These are phyloP conservation scores for Acleris holmiana DNA, from an alignment of 2,888 invertebrate genomes.

Conservation along the genomic window DNA sequence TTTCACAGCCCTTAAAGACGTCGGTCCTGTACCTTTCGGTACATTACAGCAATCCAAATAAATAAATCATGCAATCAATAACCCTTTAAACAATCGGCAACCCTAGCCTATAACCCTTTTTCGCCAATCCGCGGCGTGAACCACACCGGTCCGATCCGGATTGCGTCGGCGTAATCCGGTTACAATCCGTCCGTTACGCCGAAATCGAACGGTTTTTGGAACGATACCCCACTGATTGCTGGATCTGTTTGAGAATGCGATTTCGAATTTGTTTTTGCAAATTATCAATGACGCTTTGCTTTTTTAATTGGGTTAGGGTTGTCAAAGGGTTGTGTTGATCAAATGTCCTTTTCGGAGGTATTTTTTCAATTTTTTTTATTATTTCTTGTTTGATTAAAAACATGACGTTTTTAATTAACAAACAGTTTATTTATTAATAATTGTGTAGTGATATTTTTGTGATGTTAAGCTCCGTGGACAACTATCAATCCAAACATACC, in stretches of 20 bases:
- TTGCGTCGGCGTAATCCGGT: conserved; percentile 43
- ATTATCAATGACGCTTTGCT: conserved; percentile 13
- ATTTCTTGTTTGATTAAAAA: too few relatives aligned
- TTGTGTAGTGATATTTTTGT: too few relatives aligned
- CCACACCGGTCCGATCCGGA: conserved; percentile 39
- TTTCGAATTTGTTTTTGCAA: conserved; percentile 10
- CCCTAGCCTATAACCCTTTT: conserved; percentile 35
- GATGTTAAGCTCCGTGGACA: too few relatives aligned
- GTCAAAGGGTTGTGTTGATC: background rate
- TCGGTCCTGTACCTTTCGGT: too few relatives aligned
- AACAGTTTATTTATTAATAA: too few relatives aligned
- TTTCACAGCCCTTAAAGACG: too few relatives aligned
- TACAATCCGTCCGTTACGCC: conserved; percentile 42
- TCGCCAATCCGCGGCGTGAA: conserved; percentile 24
- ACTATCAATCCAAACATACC: too few relatives aligned
- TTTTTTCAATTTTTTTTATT: too few relatives aligned
- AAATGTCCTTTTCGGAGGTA: background rate
- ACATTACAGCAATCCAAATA: too few relatives aligned
- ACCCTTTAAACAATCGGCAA: background rate
- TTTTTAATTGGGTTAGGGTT: conserved; percentile 5
- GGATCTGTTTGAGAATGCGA: conserved; percentile 17
- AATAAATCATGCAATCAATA: too few relatives aligned
- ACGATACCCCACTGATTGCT: conserved; percentile 26
- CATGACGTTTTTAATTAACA: too few relatives aligned
- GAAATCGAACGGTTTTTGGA: conserved; percentile 33